These are phyloP conservation scores for Mesorhabditis spiculigera DNA, from an alignment of 2,888 invertebrate species.

Conservation along the genomic window DNA sequence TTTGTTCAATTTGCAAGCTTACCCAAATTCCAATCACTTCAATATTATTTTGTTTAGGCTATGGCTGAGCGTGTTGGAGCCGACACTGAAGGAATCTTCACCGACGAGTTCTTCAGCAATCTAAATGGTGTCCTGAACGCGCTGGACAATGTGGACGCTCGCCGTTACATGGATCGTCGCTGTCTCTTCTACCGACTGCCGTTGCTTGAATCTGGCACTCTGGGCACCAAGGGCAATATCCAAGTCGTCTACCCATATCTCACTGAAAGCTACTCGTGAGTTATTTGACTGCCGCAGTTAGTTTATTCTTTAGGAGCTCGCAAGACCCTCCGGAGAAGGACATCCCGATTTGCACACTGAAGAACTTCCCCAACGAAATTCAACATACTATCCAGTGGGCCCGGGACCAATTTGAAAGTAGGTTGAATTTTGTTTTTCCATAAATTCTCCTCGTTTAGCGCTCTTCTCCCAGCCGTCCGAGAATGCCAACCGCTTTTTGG, in stretches of 20 bases:
- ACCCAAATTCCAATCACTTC: not conserved
- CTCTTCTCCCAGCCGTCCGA: slow-evolving; percentile 77
- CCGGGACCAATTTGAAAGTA: slow-evolving; percentile 68
- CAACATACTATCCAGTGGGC: slow-evolving; percentile 64
- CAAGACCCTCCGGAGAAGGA: slow-evolving; percentile 93
- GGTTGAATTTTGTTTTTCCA: not conserved
- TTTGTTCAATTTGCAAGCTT: not conserved
- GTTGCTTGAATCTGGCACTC: slow-evolving; percentile 90
- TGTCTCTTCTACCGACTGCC: slow-evolving; percentile 96
- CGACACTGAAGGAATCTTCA: slow-evolving; percentile 88
- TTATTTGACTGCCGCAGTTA: not conserved
- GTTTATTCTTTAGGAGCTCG: not conserved
- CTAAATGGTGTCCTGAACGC: slow-evolving; percentile 95
- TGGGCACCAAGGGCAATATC: slow-evolving; percentile 79
- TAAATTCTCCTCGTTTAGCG: not conserved
- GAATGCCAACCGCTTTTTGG: slow-evolving; percentile 60
- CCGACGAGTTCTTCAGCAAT: slow-evolving; percentile 87
- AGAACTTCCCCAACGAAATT: slow-evolving; percentile 98
- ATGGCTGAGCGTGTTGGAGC: slow-evolving; percentile 76
- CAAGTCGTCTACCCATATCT: slow-evolving; percentile 86
- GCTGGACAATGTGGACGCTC: slow-evolving; percentile 92
- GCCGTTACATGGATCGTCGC: slow-evolving; percentile 92
- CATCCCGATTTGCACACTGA: slow-evolving; percentile 93
- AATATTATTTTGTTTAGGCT: slow-evolving; percentile 25
- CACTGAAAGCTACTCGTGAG: slow-evolving; percentile 85